Evolutionary conservation across 1,140 invertebrate genomes (phyloP).

Genomic region (silkworm (Bombyx mori)): DNA sequence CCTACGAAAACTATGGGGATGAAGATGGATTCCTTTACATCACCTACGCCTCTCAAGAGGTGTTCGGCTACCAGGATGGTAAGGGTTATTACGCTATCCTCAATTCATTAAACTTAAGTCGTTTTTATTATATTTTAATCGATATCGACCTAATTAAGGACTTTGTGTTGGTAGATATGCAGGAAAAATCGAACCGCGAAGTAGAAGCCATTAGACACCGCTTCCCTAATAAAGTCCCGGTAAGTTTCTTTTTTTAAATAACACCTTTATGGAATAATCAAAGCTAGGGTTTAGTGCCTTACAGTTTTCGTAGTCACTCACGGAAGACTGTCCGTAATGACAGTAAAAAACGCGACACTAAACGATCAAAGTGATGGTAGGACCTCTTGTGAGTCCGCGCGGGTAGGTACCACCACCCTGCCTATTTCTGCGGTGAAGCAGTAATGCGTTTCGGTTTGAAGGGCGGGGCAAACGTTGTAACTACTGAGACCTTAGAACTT

Average conservation of each 20-base stretch:
- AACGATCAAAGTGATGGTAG: no score
- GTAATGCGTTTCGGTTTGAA: no score
- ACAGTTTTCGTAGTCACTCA: neutral
- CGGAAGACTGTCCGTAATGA: neutral
- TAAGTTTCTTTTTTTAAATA: slow-evolving; percentile 37
- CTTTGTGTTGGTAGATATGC: slow-evolving; percentile 38
- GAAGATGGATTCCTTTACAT: slow-evolving; percentile 89
- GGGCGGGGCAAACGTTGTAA: no score
- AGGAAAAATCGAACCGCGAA: slow-evolving; percentile 62
- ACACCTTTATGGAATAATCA: neutral
- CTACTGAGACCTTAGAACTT: no score
- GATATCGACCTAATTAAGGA: no score
- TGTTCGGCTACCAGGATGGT: slow-evolving; percentile 78
- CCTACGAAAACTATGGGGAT: slow-evolving; percentile 82
- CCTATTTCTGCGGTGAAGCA: no score
- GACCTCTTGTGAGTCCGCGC: no score
- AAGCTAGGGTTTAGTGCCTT: neutral
- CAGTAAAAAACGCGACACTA: no score
- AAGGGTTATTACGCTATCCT: slow-evolving; percentile 12
- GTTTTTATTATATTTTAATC: slow-evolving; percentile 7
- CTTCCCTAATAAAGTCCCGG: slow-evolving; percentile 73
- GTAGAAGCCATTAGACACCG: slow-evolving; percentile 70
- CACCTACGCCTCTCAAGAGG: slow-evolving; percentile 90
- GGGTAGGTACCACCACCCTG: no score
- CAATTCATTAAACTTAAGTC: neutral